Evolutionary conservation across 2,888 invertebrate genomes (phyloP), one percentile per base, ranked within the genome.

Genomic region (Sphaerophoria taeniata): DNA sequence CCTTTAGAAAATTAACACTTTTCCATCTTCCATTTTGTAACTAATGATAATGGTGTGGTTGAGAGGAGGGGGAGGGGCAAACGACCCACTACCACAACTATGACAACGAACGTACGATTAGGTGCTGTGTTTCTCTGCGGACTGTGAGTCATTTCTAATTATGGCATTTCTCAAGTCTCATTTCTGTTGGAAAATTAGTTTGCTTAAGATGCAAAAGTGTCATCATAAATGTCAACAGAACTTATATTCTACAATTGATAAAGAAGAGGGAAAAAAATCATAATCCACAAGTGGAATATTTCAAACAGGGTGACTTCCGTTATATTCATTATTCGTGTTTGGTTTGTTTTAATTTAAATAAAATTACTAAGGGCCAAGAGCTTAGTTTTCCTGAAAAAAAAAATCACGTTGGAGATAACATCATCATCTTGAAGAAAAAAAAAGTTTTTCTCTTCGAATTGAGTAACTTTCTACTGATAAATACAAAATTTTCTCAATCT

Each of bases 121-220:
- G 24, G 53, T 39, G 53, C 51, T 33, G 39, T 55, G 61, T 74
- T 24, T 24, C 79, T 78, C 78, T 79, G 65, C 65, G 79, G 79
- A 58, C 49, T 78, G 24, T 24, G 78, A 78, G 65, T 79, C 74
- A 78, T 79, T 82, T 79, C 74, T 83, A 78, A 74, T 78, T 83
- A 83, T 79, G 79, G 39, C 65, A 61, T 83, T 69, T 73, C 73
- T 83, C 49, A 73, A 71, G 73, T 56, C 63, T 58, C 24, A 63
- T 78, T 83, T 79, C 58, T 70, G 69, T 51, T 58, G 65, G 43
- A 82, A 39, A 82, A 82, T 73, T 73, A 77, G 82, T 82, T 82
- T 74, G 74, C 53, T 74, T 39, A 79, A 83, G 83, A 83, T 60
- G 79, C 70, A 74, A 6, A 74, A 83, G 78, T 74, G 70, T 72